Conservation (phyloP, 2,888 invertebrate genomes). For the Oscheius onirici region DNA sequence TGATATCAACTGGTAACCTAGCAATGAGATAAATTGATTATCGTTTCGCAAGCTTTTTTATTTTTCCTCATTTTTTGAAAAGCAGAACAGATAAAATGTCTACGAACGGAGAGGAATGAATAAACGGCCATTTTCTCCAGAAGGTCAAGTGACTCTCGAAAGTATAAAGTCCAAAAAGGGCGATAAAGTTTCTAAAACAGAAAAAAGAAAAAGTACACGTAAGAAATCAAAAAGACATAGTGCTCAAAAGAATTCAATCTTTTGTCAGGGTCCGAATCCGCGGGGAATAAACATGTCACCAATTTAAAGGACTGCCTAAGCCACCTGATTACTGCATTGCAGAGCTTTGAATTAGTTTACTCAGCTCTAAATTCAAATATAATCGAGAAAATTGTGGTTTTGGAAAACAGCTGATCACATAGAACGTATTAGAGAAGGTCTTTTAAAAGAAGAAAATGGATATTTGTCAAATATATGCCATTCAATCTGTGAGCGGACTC, state of each 20-base stretch:
- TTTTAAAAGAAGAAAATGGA: too few species aligned
- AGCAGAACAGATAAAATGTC: too few species aligned
- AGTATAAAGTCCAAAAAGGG: neutral
- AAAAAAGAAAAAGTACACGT: neutral
- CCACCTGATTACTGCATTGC: slow-evolving; percentile 20
- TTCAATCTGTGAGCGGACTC: neutral
- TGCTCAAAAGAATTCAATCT: neutral
- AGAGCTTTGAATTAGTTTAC: neutral
- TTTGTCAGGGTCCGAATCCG: neutral
- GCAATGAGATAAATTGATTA: too few species aligned
- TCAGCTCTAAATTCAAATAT: too few species aligned
- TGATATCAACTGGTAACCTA: too few species aligned
- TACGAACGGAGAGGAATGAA: too few species aligned
- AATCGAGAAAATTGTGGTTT: too few species aligned
- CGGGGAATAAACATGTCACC: slow-evolving; percentile 23
- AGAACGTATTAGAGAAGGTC: too few species aligned
- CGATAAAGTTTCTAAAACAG: neutral
- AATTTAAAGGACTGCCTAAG: slow-evolving; percentile 27
- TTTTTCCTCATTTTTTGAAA: too few species aligned
- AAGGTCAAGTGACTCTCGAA: neutral
- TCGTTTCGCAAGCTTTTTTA: too few species aligned
- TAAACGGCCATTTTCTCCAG: neutral
- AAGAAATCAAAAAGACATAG: neutral
- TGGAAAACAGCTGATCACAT: too few species aligned
- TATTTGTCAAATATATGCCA: too few species aligned